Evolutionary conservation across 2,888 invertebrate genomes (phyloP).

Genomic region (Epinotia ramella): DNA sequence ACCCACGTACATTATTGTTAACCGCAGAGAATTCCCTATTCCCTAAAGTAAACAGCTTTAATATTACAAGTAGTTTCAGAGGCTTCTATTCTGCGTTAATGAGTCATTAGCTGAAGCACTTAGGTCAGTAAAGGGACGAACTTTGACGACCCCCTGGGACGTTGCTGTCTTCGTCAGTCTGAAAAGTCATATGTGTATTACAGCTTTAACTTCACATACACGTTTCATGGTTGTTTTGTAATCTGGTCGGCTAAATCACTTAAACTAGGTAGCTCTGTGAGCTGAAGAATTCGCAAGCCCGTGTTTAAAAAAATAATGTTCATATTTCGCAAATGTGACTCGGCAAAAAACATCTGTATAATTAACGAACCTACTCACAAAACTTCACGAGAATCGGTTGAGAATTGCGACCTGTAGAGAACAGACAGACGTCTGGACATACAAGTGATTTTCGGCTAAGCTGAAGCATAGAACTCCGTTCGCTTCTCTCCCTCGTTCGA

Average conservation of each 20-base stretch:
- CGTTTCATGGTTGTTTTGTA: not conserved
- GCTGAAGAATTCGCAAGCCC: too few species aligned
- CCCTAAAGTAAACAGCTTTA: conserved; percentile 45
- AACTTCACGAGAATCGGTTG: too few species aligned
- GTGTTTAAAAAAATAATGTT: too few species aligned
- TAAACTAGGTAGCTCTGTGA: not conserved
- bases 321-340: too few species aligned
- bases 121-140: conserved; percentile 43
- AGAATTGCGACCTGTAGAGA: too few species aligned
- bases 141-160: conserved; percentile 43
- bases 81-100: conserved; percentile 46
- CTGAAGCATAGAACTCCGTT: too few species aligned
- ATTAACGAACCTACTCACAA: too few species aligned
- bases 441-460: too few species aligned
- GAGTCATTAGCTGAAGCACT: conserved; percentile 44
- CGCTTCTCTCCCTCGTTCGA: too few species aligned
- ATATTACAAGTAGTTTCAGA: conserved; percentile 44
- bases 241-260: conserved; percentile 28
- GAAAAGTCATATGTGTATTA: conserved; percentile 12
- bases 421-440: too few species aligned
- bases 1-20: conserved; percentile 39
- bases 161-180: conserved; percentile 6
- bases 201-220: not conserved
- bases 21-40: conserved; percentile 43
- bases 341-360: too few species aligned